These are phyloP conservation scores for Accipiter virgatus DNA, from an alignment of 2,113 vertebrate species.

Conservation along the genomic window DNA sequence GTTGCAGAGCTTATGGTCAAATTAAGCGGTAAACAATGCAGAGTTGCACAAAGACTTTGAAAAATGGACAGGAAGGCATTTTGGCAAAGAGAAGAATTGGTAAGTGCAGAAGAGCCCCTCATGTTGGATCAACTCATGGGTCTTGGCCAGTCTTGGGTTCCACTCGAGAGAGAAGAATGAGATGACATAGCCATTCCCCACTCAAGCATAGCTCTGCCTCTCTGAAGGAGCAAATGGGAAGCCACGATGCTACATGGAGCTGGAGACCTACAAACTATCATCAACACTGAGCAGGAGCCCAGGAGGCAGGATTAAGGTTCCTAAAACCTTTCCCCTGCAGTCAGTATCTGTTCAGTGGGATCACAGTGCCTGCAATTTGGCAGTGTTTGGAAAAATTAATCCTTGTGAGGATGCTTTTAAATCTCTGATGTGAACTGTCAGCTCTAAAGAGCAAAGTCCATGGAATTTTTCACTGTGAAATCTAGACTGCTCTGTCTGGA, in stretches of 20 bases:
- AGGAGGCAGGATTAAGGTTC: neutral
- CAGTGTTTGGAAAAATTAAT: neutral
- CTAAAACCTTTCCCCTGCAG: neutral
- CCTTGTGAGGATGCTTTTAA: neutral
- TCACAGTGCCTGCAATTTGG: neutral
- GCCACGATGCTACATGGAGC: neutral
- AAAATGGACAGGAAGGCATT: neutral
- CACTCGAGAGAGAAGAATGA: neutral
- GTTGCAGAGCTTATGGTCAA: neutral
- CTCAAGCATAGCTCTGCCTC: neutral
- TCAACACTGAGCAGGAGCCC: rapidly evolving
- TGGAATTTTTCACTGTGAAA: neutral
- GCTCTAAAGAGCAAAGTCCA: neutral
- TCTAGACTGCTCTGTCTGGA: neutral
- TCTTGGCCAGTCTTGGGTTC: neutral
- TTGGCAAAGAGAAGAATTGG: neutral
- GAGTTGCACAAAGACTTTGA: neutral
- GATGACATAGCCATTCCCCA: neutral
- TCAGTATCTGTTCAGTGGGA: neutral
- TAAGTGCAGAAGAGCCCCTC: neutral
- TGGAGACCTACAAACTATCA: neutral
- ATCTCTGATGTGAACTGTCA: neutral
- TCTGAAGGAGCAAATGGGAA: neutral
- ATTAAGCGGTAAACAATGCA: neutral
- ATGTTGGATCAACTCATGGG: neutral